Base-by-base conservation (phyloP, 2,113 vertebrate genomes). In the Calidris pygmaea region DNA sequence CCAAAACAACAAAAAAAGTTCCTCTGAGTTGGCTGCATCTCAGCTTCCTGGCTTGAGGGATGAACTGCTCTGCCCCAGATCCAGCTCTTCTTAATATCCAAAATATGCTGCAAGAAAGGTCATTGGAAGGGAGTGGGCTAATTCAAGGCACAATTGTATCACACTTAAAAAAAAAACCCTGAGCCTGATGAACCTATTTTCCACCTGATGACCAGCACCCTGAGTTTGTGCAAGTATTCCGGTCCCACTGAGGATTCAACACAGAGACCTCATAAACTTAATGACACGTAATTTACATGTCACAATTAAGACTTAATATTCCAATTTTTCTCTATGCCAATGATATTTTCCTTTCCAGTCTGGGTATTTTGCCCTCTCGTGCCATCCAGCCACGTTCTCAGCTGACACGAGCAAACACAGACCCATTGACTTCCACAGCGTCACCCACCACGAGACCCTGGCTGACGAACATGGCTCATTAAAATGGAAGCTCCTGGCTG, bases 1-100 rank as follows among this genome's bases (percentile, higher is more conserved):
- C 1, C 4, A 47, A 47, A 8, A 8, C 26, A 39, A 39, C 11
- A 67, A 53, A 73, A 47, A 88, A 92, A 67, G 81, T 66, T 70
- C 48, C 55, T 81, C 5, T 8, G 91, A 93, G 63, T 34, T 97
- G 95, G 95, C 94, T 37, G 43, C 18, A 60, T 32, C 79, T 83
- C 88, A 88, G 39, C 82, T 80, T 81, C 72, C 80, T 65, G 93
- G 79, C 95, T 91, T 37, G 62, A 65, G 87, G 90, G 87, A 80
- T 86, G 74, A 83, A 53, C 8, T 24, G 63, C 89, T 91, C 90
- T 93, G 92, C 73, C 85, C 76, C 56, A 37, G 22, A 47, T 30
- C 81, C 90, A 85, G 89, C 7, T 32, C 85, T 75, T 45, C 88
- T 43, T 50, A 35, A 83, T 18, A 67, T 85, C 93, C 91, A 71